These are phyloP conservation scores for Sciurus vulgaris DNA, from an alignment of 2,797 vertebrate species.

Conservation along the genomic window DNA sequence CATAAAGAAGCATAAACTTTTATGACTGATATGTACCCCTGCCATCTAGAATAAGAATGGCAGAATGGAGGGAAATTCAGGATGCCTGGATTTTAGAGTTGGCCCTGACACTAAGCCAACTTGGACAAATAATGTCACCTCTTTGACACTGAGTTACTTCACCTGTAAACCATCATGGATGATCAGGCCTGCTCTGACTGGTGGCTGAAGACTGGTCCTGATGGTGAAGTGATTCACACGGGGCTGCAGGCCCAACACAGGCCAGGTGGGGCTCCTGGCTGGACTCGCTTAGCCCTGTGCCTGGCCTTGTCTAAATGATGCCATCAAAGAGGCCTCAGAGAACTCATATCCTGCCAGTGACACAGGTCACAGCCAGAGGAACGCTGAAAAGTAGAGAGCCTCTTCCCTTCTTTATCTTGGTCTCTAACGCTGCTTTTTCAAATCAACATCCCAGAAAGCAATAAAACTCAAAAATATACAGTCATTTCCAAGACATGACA, in stretches of 20 bases:
- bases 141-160: not conserved
- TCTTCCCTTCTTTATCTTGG: not conserved
- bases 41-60: not conserved
- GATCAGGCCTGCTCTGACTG: not conserved
- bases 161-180: not conserved
- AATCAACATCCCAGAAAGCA: not conserved
- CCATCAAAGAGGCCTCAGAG: not conserved
- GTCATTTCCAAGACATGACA: not conserved
- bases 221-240: fast-evolving
- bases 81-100: not conserved
- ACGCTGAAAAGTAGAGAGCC: not conserved
- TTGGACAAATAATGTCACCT: not conserved
- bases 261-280: not conserved
- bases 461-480: not conserved
- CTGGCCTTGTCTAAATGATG: not conserved
- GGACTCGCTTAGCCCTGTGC: not conserved
- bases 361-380: not conserved
- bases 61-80: not conserved
- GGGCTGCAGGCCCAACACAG: not conserved
- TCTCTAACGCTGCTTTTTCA: not conserved
- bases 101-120: slow-evolving; percentile 14
- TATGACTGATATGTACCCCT: not conserved
- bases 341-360: not conserved
- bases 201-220: not conserved
- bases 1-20: not conserved